Conservation (phyloP, 2,113 vertebrate genomes). For the Trichechus manatus region DNA sequence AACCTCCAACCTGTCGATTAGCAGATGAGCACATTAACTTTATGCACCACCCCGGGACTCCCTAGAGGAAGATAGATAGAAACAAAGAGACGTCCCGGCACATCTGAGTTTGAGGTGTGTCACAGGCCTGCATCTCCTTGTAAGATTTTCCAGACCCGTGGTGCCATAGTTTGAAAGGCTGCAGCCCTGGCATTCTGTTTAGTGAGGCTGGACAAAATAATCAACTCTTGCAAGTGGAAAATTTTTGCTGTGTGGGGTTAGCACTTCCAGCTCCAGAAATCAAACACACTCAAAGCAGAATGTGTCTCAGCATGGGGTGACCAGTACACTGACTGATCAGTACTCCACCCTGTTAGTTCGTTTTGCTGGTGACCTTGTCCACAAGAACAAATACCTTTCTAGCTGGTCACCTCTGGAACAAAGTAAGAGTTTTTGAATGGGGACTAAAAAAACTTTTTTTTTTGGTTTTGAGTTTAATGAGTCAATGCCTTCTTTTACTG, state of each 20-base stretch:
- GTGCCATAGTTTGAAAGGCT: neutral
- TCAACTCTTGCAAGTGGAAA: conserved; percentile 46
- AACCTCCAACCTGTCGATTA: neutral
- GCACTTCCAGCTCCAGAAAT: neutral
- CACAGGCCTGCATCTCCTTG: neutral
- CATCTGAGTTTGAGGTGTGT: neutral
- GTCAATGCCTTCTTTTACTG: conserved; percentile 66
- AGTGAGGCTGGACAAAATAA: conserved; percentile 36
- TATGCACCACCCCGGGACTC: neutral
- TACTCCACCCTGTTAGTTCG: neutral
- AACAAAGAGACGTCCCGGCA: neutral
- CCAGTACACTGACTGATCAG: neutral
- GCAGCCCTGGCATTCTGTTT: neutral
- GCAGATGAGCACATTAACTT: neutral
- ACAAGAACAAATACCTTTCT: conserved; percentile 47
- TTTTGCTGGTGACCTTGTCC: neutral
- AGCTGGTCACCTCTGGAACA: conserved; percentile 49
- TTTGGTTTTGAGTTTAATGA: conserved; percentile 72
- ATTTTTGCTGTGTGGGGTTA: conserved; percentile 3
- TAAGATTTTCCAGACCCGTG: conserved; percentile 50
- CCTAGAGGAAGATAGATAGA: neutral
- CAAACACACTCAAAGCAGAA: neutral
- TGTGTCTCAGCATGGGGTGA: neutral
- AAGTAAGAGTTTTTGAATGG: conserved; percentile 45
- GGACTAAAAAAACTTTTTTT: neutral